Evolutionary conservation across 2,797 vertebrate genomes (phyloP).

Genomic region (Pelodytes ibericus): DNA sequence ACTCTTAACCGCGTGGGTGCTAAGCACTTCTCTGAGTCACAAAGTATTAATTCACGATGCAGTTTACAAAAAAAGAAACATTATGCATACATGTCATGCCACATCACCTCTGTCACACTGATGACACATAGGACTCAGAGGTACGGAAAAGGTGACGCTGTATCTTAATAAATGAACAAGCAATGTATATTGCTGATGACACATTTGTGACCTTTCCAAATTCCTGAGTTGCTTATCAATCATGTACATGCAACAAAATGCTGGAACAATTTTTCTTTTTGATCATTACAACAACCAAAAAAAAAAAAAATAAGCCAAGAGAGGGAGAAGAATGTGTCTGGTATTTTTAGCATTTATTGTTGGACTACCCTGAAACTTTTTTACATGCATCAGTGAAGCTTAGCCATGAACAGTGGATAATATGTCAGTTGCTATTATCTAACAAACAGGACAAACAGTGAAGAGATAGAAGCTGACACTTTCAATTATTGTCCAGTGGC

Average conservation of each 20-base stretch:
- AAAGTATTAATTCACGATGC: neutral
- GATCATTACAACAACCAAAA: constrained; percentile 25
- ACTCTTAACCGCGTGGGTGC: too few relatives aligned
- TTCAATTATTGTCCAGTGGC: constrained; percentile 54
- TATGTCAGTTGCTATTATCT: constrained; percentile 55
- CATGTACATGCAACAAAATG: neutral
- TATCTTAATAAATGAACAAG: constrained; percentile 36
- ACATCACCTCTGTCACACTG: neutral
- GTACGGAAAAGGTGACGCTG: constrained; percentile 24
- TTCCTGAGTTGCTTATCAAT: constrained; percentile 26
- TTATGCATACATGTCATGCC: constrained; percentile 21
- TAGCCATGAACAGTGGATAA: constrained; percentile 53
- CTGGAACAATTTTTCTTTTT: neutral
- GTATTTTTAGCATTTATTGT: constrained; percentile 32
- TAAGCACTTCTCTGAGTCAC: neutral
- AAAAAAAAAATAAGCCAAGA: neutral
- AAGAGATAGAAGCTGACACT: constrained; percentile 49
- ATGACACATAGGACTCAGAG: constrained; percentile 13
- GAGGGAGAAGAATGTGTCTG: constrained; percentile 24
- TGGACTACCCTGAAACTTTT: constrained; percentile 43
- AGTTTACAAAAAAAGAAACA: neutral
- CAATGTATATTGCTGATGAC: constrained; percentile 33
- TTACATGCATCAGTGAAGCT: constrained; percentile 47
- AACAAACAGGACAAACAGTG: constrained; percentile 41
- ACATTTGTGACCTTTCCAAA: constrained; percentile 25